phyloP scores from a whole-genome alignment of 2,888 invertebrate species.

The Phyto melanocephala region DNA sequence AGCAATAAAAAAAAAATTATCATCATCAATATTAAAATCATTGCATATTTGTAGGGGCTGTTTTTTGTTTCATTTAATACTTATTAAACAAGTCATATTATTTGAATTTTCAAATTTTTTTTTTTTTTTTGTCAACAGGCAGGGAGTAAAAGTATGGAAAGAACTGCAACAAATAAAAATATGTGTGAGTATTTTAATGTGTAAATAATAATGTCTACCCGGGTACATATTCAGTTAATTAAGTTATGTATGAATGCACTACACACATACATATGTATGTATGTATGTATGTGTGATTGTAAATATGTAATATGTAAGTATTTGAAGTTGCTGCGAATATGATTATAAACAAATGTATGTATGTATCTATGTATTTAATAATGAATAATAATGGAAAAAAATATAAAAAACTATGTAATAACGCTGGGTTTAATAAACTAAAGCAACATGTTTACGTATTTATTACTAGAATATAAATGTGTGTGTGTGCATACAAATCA shows the following conservation, averaged over 20 bases:
- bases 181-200: constrained; percentile 47
- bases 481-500: not conserved
- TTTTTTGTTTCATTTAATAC: constrained; percentile 45
- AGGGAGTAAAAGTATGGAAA: not conserved
- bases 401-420: not conserved
- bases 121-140: not conserved
- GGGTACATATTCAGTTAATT: constrained; percentile 60
- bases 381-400: not conserved
- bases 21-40: constrained; percentile 42
- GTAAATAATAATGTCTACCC: constrained; percentile 63
- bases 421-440: not conserved
- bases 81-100: constrained; percentile 60
- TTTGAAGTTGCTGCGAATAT: not conserved
- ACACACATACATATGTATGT: no score
- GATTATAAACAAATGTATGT: constrained; percentile 16
- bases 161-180: not conserved
- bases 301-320: no score
- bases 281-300: not conserved
- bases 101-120: constrained; percentile 43
- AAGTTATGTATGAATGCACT: constrained; percentile 32
- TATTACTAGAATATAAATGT: not conserved
- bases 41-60: constrained; percentile 69
- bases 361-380: not conserved
- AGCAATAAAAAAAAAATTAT: constrained; percentile 12
- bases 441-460: not conserved